These are phyloP conservation scores for Apantesis nais DNA, from an alignment of 2,888 invertebrate species.

Conservation along the genomic window DNA sequence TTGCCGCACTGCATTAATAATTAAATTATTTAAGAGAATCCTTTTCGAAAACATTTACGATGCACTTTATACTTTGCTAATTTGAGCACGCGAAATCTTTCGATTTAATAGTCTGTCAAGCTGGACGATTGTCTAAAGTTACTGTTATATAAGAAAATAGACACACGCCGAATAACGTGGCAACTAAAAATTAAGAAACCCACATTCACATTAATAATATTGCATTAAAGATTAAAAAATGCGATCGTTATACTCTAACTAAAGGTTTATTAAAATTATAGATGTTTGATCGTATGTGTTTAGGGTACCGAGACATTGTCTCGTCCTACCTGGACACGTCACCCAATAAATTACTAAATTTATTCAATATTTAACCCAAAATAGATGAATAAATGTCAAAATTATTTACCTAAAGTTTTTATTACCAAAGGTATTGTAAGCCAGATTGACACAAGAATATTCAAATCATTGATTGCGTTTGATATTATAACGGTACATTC, in stretches of 20 bases:
- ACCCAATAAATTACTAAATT: neutral
- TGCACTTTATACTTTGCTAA: too few relatives aligned
- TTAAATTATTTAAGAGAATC: too few relatives aligned
- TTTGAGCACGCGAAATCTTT: neutral
- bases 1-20: too few relatives aligned
- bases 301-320: neutral
- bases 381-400: neutral
- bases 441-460: neutral
- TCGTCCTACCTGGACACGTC: neutral
- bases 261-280: neutral
- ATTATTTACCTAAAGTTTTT: neutral
- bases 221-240: too few relatives aligned
- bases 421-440: neutral
- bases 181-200: neutral
- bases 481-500: constrained; percentile 4
- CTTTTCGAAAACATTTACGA: neutral
- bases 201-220: too few relatives aligned
- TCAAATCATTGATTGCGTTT: neutral
- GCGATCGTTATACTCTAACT: too few relatives aligned
- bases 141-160: neutral
- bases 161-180: neutral
- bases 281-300: neutral
- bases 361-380: neutral
- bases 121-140: too few relatives aligned
- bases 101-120: neutral